Evolutionary conservation across 1,140 invertebrate species (phyloP), one percentile per base, ranked within the genome.

Genomic region (Drosophila parvula): DNA sequence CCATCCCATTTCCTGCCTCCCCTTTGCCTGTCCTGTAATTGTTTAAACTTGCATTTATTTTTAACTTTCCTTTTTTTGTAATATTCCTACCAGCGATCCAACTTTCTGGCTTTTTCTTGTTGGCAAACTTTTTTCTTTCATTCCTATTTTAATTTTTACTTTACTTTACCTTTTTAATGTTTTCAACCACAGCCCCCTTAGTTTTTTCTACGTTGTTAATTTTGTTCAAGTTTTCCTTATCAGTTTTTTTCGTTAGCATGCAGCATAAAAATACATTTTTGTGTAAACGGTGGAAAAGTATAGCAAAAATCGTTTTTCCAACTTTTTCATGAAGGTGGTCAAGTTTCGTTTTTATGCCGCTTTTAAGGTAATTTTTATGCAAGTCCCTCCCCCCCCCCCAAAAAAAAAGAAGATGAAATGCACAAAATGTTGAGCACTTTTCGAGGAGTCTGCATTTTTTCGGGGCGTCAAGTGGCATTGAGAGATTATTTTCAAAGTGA

Each of bases 21-120:
- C 28, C 28, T 43, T 63, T 57, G 45, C 64, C 63, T 79, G 78
- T 79, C 74, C 70, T 76, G 81, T 85, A 85, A 85, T 85, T 85
- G 81, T 85, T 85, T 84, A 78, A 85, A 85, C 78, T 81, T 85
- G 74, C 74, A 85, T 81, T 85, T 85, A 78, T 81, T 85, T 81
- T 74, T 48, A 27, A 84, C 69, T 63, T 74, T 81, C 64, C 59
- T 67, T 57, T 74, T 77, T 71, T 62, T 69, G n/a, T n/a, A 61
- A 60, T 62, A 57, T 48, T 58, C 45, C 32, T 22, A 22, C 22
- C 45, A 18, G 44, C 36, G 30, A n/a, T 36, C 36, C 34, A 80
- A 84, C 67, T 85, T 85, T 74, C 40, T 18, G 43, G 47, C 34
- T 43, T 68, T 56, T 68, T n/a, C 73, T 68, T 71, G 62, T 60